These are phyloP conservation scores for Brachypodius melanocephalos DNA, from an alignment of 2,113 vertebrate species.

Conservation along the genomic window DNA sequence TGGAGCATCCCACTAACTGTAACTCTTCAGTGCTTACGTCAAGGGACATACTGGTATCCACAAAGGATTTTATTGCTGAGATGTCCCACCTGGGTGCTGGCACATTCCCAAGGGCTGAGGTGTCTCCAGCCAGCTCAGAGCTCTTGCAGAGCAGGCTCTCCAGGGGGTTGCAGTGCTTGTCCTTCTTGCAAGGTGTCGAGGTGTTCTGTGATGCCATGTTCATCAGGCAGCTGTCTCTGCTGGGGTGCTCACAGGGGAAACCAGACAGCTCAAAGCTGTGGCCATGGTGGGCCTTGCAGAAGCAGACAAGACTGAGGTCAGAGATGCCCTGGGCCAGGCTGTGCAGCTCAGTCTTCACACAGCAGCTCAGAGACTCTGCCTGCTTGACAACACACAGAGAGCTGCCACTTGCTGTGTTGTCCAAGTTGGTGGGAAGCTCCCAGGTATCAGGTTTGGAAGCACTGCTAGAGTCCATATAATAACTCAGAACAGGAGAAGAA, in stretches of 20 bases:
- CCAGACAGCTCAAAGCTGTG: not conserved
- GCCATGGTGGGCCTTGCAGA: not conserved
- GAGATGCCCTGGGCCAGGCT: not conserved
- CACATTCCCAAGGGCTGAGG: not conserved
- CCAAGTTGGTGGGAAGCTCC: not conserved
- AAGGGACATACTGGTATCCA: not conserved
- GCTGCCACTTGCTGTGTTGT: not conserved
- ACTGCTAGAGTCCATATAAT: not conserved
- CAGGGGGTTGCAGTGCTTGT: not conserved
- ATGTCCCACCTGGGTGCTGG: slow-evolving; percentile 46
- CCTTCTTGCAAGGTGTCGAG: slow-evolving; percentile 37
- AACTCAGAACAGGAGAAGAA: not conserved
- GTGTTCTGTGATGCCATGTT: not conserved
- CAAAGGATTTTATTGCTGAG: slow-evolving; percentile 13
- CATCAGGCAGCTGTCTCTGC: not conserved
- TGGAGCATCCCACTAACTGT: not conserved
- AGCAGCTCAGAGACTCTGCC: not conserved
- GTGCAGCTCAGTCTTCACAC: not conserved
- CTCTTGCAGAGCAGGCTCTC: slow-evolving; percentile 1
- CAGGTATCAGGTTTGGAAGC: not conserved
- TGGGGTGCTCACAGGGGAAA: not conserved
- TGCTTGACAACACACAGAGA: not conserved
- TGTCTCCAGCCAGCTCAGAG: not conserved
- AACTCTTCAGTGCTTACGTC: slow-evolving; percentile 33
- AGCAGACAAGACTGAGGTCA: not conserved